Evolutionary conservation across 2,888 invertebrate species (phyloP).

Genomic region (Xestobium rufovillosum): DNA sequence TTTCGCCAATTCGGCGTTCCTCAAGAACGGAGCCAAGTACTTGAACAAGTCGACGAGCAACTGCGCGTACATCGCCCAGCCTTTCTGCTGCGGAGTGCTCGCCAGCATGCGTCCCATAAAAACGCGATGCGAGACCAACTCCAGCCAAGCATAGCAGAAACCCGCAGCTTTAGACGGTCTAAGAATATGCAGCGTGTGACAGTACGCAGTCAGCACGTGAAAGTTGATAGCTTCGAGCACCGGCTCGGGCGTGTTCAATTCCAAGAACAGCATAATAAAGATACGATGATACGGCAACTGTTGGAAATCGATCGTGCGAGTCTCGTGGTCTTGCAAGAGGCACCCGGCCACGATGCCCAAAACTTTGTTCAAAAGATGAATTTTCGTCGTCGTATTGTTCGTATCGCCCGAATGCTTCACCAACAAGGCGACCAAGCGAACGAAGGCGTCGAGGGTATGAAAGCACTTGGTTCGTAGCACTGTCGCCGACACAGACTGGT

Average conservation of each 20-base stretch:
- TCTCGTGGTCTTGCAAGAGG: constrained; percentile 91
- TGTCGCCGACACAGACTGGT: constrained; percentile 55
- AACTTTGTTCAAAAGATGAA: constrained; percentile 87
- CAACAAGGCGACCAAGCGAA: constrained; percentile 86
- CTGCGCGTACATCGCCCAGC: constrained; percentile 97
- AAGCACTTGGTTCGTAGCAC: constrained; percentile 85
- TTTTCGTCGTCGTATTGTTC: constrained; percentile 88
- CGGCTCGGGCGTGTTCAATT: constrained; percentile 89
- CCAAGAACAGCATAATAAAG: constrained; percentile 92
- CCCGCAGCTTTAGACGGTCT: constrained; percentile 90
- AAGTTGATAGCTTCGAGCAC: constrained; percentile 91
- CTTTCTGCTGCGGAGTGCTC: constrained; percentile 85
- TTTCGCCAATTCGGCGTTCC: constrained; percentile 93
- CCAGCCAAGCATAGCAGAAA: constrained; percentile 98
- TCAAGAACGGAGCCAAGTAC: constrained; percentile 91
- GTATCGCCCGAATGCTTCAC: constrained; percentile 90
- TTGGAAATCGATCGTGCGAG: constrained; percentile 83
- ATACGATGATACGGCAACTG: constrained; percentile 97
- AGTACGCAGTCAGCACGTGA: constrained; percentile 91
- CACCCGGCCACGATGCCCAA: constrained; percentile 91
- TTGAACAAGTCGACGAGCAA: constrained; percentile 92
- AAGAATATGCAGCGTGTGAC: constrained; percentile 89
- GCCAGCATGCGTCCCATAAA: constrained; percentile 92
- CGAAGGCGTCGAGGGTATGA: constrained; percentile 91
- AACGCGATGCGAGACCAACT: constrained; percentile 92